Percentiles rank a stretch among this genome's conserved stretches.
These are phyloP conservation scores for Galerucella nymphaeae DNA, from an alignment of 2,888 invertebrate species.

Conservation along the genomic window DNA sequence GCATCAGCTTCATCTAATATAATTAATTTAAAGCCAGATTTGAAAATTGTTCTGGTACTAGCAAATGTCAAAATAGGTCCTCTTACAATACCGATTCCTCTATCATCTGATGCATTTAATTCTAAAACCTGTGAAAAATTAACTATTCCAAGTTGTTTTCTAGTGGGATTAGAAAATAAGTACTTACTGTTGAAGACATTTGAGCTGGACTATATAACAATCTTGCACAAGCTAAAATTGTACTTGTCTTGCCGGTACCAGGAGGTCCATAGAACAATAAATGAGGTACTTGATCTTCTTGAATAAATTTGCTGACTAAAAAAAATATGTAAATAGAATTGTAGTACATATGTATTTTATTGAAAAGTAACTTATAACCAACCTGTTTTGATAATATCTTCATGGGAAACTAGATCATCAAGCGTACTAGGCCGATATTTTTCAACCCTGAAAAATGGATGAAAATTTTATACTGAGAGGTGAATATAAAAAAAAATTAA, in stretches of 20 bases:
- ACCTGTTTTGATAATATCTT: constrained; percentile 97
- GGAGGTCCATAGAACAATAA: constrained; percentile 97
- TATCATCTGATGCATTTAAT: constrained; percentile 97
- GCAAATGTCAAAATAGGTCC: constrained; percentile 96
- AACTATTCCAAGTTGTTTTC: neutral
- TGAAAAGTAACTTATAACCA: constrained; percentile 25
- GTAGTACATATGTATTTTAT: neutral
- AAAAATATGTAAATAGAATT: neutral
- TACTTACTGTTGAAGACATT: constrained; percentile 89
- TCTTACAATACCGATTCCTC: constrained; percentile 95
- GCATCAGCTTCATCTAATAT: constrained; percentile 99
- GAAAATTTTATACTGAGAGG: neutral
- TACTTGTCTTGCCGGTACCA: constrained; percentile 98
- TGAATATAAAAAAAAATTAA: neutral
- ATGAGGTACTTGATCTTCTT: constrained; percentile 93
- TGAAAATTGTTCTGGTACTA: constrained; percentile 94
- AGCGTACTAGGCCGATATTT: constrained; percentile 95
- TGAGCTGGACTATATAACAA: constrained; percentile 90
- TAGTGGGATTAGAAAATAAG: neutral
- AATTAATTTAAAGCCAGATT: constrained; percentile 92
- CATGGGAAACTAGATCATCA: constrained; percentile 95
- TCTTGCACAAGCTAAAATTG: constrained; percentile 94
- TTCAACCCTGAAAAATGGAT: constrained; percentile 83
- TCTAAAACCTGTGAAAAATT: constrained; percentile 78
- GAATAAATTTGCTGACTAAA: constrained; percentile 86